Conservation (phyloP, 2,113 vertebrate species). For the Chloropsis hardwickii region DNA sequence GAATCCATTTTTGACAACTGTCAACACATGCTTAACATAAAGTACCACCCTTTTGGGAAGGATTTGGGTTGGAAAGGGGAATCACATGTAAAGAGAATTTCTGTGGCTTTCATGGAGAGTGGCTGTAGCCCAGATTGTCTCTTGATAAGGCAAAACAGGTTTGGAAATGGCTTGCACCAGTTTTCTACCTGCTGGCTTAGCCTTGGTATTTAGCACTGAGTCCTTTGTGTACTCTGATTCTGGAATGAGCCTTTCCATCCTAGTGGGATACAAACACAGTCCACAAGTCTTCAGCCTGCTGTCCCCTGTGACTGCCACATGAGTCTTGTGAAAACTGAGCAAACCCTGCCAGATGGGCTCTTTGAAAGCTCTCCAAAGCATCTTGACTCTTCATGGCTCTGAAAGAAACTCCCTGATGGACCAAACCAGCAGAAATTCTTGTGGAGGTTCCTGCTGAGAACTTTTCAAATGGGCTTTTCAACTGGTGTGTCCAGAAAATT, state of each 20-base stretch:
- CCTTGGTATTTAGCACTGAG: background rate
- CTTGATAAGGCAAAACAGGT: background rate
- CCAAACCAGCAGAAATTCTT: background rate
- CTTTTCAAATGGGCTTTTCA: background rate
- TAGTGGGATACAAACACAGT: rapidly evolving
- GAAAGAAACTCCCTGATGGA: background rate
- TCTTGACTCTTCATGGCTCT: background rate
- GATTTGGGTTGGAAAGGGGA: background rate
- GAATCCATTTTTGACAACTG: background rate
- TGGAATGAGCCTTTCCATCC: background rate
- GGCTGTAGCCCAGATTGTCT: background rate
- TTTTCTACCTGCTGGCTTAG: background rate
- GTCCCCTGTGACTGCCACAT: background rate
- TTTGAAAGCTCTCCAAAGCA: background rate
- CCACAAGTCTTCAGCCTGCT: background rate
- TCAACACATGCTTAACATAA: background rate
- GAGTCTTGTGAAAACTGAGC: background rate
- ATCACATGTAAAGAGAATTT: background rate
- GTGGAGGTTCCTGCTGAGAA: background rate
- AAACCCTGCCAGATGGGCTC: background rate
- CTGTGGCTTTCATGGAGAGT: background rate
- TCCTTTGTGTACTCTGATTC: background rate
- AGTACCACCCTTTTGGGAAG: background rate
- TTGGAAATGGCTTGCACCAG: background rate
- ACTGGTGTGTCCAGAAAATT: rapidly evolving